Conservation (phyloP, 2,888 invertebrate genomes). For the Bibio marci region DNA sequence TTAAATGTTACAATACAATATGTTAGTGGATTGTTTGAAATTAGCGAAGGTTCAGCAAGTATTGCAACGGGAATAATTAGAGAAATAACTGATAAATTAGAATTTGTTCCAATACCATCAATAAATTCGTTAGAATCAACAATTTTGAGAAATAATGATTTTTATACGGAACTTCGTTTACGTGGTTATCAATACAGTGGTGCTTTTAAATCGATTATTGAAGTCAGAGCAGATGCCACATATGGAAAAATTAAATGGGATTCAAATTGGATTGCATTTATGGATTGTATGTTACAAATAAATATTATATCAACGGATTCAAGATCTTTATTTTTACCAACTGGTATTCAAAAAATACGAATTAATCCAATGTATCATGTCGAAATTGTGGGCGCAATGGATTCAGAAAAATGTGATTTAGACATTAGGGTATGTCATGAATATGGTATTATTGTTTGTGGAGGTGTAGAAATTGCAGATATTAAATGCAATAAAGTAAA, state of each 20-base stretch:
- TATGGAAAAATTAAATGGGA: slow-evolving; percentile 42
- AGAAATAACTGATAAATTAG: slow-evolving; percentile 32
- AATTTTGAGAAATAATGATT: slow-evolving; percentile 41
- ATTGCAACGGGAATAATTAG: slow-evolving; percentile 54
- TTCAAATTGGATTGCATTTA: slow-evolving; percentile 73
- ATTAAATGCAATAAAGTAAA: slow-evolving; percentile 54
- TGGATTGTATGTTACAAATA: slow-evolving; percentile 80
- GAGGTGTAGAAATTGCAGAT: slow-evolving; percentile 62
- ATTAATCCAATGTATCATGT: slow-evolving; percentile 56
- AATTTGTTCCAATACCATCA: slow-evolving; percentile 6
- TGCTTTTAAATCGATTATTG: slow-evolving; percentile 18
- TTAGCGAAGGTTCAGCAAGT: slow-evolving; percentile 48
- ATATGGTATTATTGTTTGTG: slow-evolving; percentile 34
- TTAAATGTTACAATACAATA: slow-evolving; percentile 39
- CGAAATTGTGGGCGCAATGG: too few relatives aligned
- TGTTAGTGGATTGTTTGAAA: slow-evolving; percentile 42
- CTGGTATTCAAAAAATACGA: slow-evolving; percentile 43
- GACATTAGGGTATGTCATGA: slow-evolving; percentile 18
- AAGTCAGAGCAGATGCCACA: slow-evolving; percentile 22
- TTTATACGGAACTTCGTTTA: slow-evolving; percentile 51
- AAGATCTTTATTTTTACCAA: slow-evolving; percentile 56
- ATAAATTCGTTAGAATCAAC: slow-evolving; percentile 16
- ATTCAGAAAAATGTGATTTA: slow-evolving; percentile 21
- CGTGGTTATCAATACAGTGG: slow-evolving; percentile 47
- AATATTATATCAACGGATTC: slow-evolving; percentile 51